These are phyloP conservation scores for Trimorus sp. DNA, from an alignment of 2,888 invertebrate species.

Conservation along the genomic window DNA sequence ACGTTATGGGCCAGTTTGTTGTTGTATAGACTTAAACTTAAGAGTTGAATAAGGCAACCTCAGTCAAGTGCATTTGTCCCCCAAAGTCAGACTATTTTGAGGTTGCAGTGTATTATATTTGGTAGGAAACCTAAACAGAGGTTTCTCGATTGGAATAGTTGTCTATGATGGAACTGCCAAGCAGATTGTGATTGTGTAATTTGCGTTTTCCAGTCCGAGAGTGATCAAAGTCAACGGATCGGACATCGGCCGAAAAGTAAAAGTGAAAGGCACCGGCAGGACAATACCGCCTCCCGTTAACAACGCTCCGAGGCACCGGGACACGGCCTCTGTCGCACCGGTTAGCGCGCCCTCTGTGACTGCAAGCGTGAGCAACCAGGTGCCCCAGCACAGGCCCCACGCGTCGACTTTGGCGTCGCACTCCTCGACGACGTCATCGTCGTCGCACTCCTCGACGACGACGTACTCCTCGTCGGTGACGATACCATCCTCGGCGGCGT, in stretches of 20 bases:
- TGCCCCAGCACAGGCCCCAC: conserved; percentile 59
- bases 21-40: too few relatives aligned
- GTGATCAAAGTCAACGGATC: conserved; percentile 96
- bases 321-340: conserved; percentile 77
- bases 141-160: too few relatives aligned
- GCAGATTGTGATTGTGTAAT: too few relatives aligned
- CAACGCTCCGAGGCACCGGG: conserved; percentile 74
- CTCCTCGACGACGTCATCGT: conserved; percentile 67
- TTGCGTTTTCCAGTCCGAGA: conserved; percentile 87
- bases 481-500: too few relatives aligned
- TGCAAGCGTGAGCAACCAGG: conserved; percentile 11
- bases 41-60: too few relatives aligned
- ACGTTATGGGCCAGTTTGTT: too few relatives aligned
- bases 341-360: conserved; percentile 68
- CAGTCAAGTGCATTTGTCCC: too few relatives aligned
- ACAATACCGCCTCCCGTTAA: conserved; percentile 76
- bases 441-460: conserved; percentile 18
- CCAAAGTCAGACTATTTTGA: too few relatives aligned
- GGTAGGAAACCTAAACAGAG: too few relatives aligned
- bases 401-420: conserved; percentile 48
- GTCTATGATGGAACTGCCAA: too few relatives aligned
- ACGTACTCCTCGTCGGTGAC: conserved; percentile 45
- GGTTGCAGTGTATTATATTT: too few relatives aligned
- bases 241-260: conserved; percentile 93
- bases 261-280: conserved; percentile 84